These are phyloP conservation scores for Macaca fascicularis DNA, from an alignment of 2,113 vertebrate genomes.

Conservation along the genomic window DNA sequence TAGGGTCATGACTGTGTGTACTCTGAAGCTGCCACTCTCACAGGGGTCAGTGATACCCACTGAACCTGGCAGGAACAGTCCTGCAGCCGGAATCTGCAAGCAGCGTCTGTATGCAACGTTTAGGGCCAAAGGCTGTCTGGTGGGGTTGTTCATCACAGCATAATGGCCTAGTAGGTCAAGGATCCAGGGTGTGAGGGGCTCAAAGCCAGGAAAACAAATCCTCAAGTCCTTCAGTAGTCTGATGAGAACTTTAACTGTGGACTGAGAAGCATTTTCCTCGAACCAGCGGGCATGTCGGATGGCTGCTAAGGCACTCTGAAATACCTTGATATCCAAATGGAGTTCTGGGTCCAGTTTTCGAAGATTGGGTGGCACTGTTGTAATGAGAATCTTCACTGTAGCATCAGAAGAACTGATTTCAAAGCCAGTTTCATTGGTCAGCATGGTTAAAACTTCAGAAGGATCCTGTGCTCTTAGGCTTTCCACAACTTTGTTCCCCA, in stretches of 20 bases:
- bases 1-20: conserved; percentile 98
- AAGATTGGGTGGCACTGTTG: conserved; percentile 96
- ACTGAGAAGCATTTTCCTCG: conserved; percentile 98
- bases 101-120: conserved; percentile 98
- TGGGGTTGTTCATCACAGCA: conserved; percentile 98
- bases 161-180: conserved; percentile 97
- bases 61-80: conserved; percentile 95
- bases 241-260: conserved; percentile 97
- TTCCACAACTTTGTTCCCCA: conserved; percentile 97
- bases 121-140: conserved; percentile 95
- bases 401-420: conserved; percentile 97
- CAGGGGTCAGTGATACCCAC: conserved; percentile 98
- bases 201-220: conserved; percentile 94
- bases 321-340: conserved; percentile 97
- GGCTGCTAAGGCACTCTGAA: conserved; percentile 97
- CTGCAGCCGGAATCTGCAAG: conserved; percentile 96
- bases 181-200: conserved; percentile 98
- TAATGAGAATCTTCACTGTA: conserved; percentile 97
- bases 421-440: conserved; percentile 97
- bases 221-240: conserved; percentile 95
- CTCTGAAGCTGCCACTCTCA: conserved; percentile 96
- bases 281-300: conserved; percentile 98
- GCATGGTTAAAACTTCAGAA: conserved; percentile 96
- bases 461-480: conserved; percentile 95
- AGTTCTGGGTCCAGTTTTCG: conserved; percentile 96